Conservation (phyloP, 2,113 vertebrate species). For the Tychaedon coryphoeus region DNA sequence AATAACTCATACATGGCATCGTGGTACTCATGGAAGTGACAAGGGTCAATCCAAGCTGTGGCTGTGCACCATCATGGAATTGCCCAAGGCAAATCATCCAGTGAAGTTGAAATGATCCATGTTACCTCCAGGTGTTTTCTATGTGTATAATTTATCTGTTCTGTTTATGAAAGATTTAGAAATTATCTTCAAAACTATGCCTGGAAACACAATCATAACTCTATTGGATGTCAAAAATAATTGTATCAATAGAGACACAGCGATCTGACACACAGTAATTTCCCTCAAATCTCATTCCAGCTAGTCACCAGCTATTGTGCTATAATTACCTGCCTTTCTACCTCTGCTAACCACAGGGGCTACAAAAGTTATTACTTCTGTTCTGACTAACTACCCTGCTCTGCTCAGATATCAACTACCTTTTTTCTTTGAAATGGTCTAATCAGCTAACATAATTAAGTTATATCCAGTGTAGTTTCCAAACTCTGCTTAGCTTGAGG, state of each 20-base stretch:
- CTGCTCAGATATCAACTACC: neutral
- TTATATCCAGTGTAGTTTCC: neutral
- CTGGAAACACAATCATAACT: neutral
- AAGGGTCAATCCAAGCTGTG: neutral
- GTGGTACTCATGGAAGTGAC: neutral
- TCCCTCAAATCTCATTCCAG: neutral
- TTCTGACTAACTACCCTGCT: neutral
- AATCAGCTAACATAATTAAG: neutral
- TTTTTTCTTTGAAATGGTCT: slow-evolving; percentile 12
- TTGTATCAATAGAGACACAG: neutral
- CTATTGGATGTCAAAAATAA: neutral
- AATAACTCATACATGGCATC: neutral
- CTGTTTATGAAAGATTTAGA: neutral
- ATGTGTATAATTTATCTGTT: neutral
- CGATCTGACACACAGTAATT: neutral
- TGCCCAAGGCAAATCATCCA: neutral
- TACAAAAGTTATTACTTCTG: slow-evolving; percentile 7
- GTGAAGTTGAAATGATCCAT: neutral
- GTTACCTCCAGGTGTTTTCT: neutral
- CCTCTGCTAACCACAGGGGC: neutral
- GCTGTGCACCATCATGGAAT: neutral
- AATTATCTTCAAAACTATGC: neutral
- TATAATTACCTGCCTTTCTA: slow-evolving; percentile 12
- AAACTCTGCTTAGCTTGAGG: neutral
- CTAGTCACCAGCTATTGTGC: neutral